A percentile compares a stretch with the other conserved stretches of the same genome.
These are phyloP conservation scores for Tragelaphus strepsiceros DNA, from an alignment of 2,113 vertebrate species.

Conservation along the genomic window DNA sequence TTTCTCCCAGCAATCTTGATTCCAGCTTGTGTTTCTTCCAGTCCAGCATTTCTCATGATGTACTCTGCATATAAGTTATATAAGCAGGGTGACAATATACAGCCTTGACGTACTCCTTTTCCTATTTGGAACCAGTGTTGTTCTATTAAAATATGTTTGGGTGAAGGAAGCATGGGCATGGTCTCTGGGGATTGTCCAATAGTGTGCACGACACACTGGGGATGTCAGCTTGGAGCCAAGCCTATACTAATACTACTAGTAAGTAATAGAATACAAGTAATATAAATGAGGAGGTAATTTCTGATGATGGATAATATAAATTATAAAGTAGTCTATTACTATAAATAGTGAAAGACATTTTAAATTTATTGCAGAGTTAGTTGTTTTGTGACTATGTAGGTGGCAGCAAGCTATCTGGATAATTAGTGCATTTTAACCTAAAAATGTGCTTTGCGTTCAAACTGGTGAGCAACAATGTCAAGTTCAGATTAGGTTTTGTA, in stretches of 20 bases:
- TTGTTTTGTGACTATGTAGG: not conserved
- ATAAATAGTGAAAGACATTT: not conserved
- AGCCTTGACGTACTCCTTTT: no score
- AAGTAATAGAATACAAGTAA: not conserved
- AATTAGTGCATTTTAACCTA: not conserved
- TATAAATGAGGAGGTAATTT: not conserved
- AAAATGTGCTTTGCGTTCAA: not conserved
- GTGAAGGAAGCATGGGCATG: not conserved
- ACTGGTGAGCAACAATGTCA: not conserved
- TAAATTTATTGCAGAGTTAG: not conserved
- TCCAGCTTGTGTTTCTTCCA: no score
- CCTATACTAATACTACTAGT: not conserved
- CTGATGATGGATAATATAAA: not conserved
- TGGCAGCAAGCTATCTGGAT: not conserved
- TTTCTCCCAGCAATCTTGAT: no score
- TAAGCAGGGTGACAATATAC: no score
- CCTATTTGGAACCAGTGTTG: no score
- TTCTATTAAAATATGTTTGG: not conserved
- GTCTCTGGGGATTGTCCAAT: no score
- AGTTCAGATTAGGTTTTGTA: not conserved
- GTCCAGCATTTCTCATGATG: no score
- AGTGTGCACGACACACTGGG: fast-evolving
- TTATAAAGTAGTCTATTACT: not conserved
- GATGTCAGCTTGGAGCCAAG: not conserved
- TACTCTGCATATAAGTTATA: no score